A percentile compares a stretch with the other conserved stretches of the same genome.
These are phyloP conservation scores for Knipowitschia caucasica DNA, from an alignment of 2,797 vertebrate genomes.

Conservation along the genomic window DNA sequence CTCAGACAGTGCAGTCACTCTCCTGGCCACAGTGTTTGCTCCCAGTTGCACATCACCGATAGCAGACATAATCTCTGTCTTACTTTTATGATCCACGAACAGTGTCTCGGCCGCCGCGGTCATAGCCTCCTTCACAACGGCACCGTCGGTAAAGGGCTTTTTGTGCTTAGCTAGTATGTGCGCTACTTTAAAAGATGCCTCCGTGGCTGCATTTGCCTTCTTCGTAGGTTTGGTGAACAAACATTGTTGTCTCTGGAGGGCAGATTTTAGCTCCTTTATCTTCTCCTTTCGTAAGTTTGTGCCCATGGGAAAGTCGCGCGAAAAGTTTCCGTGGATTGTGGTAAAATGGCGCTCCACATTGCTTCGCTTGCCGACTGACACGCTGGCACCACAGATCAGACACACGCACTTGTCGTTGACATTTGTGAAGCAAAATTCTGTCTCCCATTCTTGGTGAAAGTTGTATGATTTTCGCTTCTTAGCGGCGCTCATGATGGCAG, in stretches of 20 bases:
- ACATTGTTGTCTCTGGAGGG: neutral
- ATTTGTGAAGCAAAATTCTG: neutral
- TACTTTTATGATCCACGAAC: constrained; percentile 10
- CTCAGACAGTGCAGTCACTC: neutral
- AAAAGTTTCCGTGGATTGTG: neutral
- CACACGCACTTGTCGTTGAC: neutral
- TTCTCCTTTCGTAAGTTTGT: neutral
- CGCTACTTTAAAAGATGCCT: neutral
- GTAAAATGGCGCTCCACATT: constrained; percentile 8
- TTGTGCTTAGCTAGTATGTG: neutral
- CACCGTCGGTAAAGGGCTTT: neutral
- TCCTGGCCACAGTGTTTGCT: neutral
- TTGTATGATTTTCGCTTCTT: neutral
- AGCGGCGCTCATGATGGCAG: neutral
- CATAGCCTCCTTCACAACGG: neutral
- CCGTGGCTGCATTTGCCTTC: neutral
- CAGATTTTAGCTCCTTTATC: constrained; percentile 2
- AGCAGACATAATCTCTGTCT: constrained; percentile 3
- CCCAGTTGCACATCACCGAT: neutral
- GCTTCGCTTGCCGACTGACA: neutral
- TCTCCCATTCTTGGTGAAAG: neutral
- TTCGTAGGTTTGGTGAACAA: neutral
- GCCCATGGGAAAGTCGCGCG: neutral
- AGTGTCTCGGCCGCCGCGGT: neutral
- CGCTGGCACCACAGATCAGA: neutral